Evolutionary conservation across 1,140 invertebrate genomes (phyloP), one percentile per base, ranked within the genome.

Genomic region (Vanessa tameamea): DNA sequence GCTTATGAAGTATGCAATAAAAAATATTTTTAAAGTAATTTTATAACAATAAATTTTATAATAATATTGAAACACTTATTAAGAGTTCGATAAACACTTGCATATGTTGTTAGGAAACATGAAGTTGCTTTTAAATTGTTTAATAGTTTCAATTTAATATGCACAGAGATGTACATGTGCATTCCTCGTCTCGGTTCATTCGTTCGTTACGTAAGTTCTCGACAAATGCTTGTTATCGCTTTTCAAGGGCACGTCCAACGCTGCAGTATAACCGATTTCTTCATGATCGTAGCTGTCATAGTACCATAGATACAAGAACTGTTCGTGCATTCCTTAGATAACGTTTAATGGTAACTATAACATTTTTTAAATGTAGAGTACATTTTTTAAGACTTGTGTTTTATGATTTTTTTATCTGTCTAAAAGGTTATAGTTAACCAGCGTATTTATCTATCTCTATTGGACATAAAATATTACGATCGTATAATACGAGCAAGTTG

Each of bases 151-250:
- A 55, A 66, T 73, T 68, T 57, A 69, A 66, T 47, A 68, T 67
- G 64, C 47, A 64, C n/a, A 48, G 15, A 64, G 48, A 55, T n/a
- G 64, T 53, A 53, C 53, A 64, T n/a, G 63, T 61, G 57, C 59
- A 74, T 74, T 74, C 66, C 66, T 68, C 66, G 66, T 74, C 50
- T 69, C 37, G 65, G 72, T 51, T 55, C 72, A 57, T 64, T 59
- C 51, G 55, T 69, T 65, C 43, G 51, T 86, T 85, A 85, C 80
- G 77, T 83, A 86, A 86, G 64, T 73, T 78, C 73, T 78, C 68
- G 74, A 78, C 80, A 77, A 81, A 81, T 63, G 77, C 76, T 79
- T 66, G 74, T 86, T 88, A 88, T 86, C 85, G 82, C 73, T 72
- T 76, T 84, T 85, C 86, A 89, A 89, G 86, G 85, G 79, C 83